Base-by-base conservation (phyloP, 2,888 invertebrate genomes). In the Lithophane socia region DNA sequence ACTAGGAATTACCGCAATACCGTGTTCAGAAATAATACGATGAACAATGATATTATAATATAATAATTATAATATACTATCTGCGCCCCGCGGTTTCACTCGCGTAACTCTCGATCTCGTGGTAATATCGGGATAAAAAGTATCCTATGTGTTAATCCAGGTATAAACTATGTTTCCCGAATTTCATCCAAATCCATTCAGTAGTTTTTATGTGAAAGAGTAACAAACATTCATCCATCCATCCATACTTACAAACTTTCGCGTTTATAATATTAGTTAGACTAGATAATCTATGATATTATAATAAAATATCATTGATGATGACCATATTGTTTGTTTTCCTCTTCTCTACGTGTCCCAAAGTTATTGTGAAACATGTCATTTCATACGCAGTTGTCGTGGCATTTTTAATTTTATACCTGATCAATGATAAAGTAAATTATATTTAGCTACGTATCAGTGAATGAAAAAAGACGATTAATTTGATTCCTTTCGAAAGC, bases 11-110 rank as follows among this genome's bases (percentile, higher is more conserved):
- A 77, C 49, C 16, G 29, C 21, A 64, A 42, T 52, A 78, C 16
- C 52, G 29, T 18, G n/a, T 49, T 79, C 49, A 67, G 54, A 42
- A 42, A 63, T 69, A 72, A 56, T 69, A 72, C 49, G 49, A 37
- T 58, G 21, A 29, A 58, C 12, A 18, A 29, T 29, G 29, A 29
- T 29, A 29, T 1, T 29, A 1, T 29, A 29, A 29, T 29, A 29
- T 29, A 29, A 29, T 29, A 29, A 29, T 29, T 29, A 29, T 29
- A 29, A 29, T 29, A 29, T 29, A 29, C n/a, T n/a, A n/a, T n/a
- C n/a, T n/a, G n/a, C n/a, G n/a, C n/a, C n/a, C n/a, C n/a, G n/a
- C n/a, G n/a, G n/a, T n/a, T n/a, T n/a, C n/a, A n/a, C n/a, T n/a
- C n/a, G n/a, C n/a, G n/a, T n/a, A n/a, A n/a, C n/a, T n/a, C n/a